Evolutionary conservation across 2,113 vertebrate species (phyloP).

Genomic region (Triplophysa siluroides): DNA sequence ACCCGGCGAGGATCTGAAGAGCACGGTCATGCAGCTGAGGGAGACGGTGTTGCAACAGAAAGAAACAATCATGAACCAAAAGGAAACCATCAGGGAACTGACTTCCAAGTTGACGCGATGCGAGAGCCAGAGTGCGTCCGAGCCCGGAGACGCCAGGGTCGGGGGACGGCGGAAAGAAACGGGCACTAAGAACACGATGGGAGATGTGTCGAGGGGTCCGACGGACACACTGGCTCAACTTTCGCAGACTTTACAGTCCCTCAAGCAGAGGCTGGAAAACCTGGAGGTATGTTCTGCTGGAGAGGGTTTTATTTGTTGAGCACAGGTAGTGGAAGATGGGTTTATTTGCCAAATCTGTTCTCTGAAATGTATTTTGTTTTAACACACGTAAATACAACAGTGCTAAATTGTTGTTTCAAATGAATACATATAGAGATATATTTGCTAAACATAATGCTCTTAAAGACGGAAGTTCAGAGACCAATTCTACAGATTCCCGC

Average conservation of each 20-base stretch:
- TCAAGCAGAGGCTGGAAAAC: conserved; percentile 92
- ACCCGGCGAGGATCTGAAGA: conserved; percentile 85
- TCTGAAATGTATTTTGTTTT: not conserved
- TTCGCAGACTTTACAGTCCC: conserved; percentile 92
- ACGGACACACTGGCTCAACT: conserved; percentile 91
- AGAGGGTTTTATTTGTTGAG: not conserved
- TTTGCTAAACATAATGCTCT: too few relatives aligned
- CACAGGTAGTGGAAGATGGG: not conserved
- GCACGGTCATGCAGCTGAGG: conserved; percentile 89
- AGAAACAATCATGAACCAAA: conserved; percentile 96
- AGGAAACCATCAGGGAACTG: conserved; percentile 94
- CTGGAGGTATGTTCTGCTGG: conserved; percentile 81
- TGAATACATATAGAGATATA: too few relatives aligned
- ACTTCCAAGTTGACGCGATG: conserved; percentile 92
- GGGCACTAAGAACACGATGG: conserved; percentile 90
- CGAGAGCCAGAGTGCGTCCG: conserved; percentile 85
- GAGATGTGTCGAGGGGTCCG: conserved; percentile 90
- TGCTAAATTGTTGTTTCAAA: not conserved
- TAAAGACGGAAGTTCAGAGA: not conserved
- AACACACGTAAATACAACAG: not conserved
- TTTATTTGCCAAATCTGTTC: not conserved
- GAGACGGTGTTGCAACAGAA: conserved; percentile 97
- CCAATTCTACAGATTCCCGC: not conserved
- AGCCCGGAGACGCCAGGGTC: conserved; percentile 75
- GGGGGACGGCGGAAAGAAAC: conserved; percentile 75